Evolutionary conservation across 2,888 invertebrate species (phyloP).

Genomic region (Schizotus pectinicornis): DNA sequence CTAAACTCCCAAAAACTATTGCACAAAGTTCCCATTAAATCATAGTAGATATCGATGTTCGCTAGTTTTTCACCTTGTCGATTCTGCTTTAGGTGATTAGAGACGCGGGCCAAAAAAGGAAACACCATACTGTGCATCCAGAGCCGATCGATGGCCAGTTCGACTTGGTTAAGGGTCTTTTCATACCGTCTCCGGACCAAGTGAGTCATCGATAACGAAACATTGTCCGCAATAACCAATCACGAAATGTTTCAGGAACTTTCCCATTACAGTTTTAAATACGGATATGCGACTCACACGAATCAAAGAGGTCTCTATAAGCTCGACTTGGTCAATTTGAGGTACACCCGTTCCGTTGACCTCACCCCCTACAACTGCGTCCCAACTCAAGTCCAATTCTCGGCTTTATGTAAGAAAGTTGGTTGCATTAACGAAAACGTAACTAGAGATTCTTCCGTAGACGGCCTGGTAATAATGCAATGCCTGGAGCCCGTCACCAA

Average conservation of each 20-base stretch:
- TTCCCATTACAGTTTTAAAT: slow-evolving; percentile 66
- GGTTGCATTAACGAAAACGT: background rate
- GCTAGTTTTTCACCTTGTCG: too few relatives aligned
- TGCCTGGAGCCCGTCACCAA: slow-evolving; percentile 72
- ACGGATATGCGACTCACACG: slow-evolving; percentile 76
- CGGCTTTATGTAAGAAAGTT: slow-evolving; percentile 70
- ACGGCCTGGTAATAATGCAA: slow-evolving; percentile 74
- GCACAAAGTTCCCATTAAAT: background rate
- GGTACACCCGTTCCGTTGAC: slow-evolving; percentile 74
- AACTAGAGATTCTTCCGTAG: slow-evolving; percentile 52
- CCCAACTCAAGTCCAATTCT: slow-evolving; percentile 71
- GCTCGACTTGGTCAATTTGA: slow-evolving; percentile 72
- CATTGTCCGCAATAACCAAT: too few relatives aligned
- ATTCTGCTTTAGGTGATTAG: slow-evolving; percentile 64
- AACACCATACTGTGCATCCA: slow-evolving; percentile 75
- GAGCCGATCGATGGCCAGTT: slow-evolving; percentile 79
- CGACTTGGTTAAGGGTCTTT: slow-evolving; percentile 71
- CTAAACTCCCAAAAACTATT: background rate
- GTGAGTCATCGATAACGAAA: too few relatives aligned
- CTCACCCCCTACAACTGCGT: slow-evolving; percentile 76
- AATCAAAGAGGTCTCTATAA: slow-evolving; percentile 76
- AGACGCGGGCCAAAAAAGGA: slow-evolving; percentile 73
- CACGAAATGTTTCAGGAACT: slow-evolving; percentile 60
- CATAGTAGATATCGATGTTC: too few relatives aligned
- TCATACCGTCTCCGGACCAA: slow-evolving; percentile 66